A percentile compares a stretch with the other conserved stretches of the same genome.
These are phyloP conservation scores for Crotalus tigris DNA, from an alignment of 2,113 vertebrate genomes.

Conservation along the genomic window DNA sequence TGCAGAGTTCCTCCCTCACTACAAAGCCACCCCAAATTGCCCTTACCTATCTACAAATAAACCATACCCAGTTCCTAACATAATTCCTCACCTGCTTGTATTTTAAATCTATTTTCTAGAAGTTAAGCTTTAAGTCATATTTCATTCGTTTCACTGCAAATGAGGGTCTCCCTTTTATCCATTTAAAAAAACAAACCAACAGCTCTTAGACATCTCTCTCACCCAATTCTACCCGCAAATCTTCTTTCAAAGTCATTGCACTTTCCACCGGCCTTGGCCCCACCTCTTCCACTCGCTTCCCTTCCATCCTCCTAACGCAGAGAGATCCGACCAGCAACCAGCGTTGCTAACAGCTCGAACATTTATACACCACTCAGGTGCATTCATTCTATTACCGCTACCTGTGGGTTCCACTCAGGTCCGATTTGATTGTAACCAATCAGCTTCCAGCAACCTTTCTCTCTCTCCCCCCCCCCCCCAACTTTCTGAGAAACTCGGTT, in stretches of 20 bases:
- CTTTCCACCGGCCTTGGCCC: not conserved
- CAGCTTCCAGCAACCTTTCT: not conserved
- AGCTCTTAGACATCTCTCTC: not conserved
- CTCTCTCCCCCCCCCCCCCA: accelerated
- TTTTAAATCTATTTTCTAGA: not conserved
- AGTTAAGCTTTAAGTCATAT: not conserved
- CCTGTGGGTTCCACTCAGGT: not conserved
- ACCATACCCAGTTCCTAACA: not conserved
- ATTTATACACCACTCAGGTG: not conserved
- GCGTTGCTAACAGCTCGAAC: not conserved
- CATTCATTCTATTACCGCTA: not conserved
- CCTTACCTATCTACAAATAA: not conserved
- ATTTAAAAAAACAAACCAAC: not conserved
- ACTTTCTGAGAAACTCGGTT: not conserved
- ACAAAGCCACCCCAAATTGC: not conserved
- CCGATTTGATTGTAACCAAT: not conserved
- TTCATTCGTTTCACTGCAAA: not conserved
- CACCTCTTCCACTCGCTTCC: not conserved
- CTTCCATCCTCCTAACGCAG: not conserved
- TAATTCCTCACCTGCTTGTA: not conserved
- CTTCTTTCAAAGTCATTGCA: not conserved
- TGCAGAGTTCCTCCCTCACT: not conserved
- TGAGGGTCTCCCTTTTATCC: not conserved
- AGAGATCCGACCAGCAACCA: not conserved
- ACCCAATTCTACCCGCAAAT: not conserved